Evolutionary conservation across 2,888 invertebrate genomes (phyloP), one percentile per base, ranked within the genome.

Genomic region (Dryomyza anilis): DNA sequence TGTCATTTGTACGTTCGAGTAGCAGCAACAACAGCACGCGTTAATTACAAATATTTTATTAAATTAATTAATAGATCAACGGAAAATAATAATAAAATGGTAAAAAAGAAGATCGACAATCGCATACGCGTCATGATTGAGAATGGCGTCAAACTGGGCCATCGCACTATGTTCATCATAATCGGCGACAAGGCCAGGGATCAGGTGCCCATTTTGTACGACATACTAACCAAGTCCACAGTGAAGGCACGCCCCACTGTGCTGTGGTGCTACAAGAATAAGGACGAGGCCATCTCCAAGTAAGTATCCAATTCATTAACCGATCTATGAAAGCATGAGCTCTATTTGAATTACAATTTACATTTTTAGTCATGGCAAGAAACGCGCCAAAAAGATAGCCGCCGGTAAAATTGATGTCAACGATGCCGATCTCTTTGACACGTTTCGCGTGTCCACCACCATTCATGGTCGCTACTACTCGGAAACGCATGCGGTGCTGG

Each of bases 181-280:
- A 94, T 98, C 39, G 99, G 98, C 2, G 96, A 98, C 79, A 97
- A 97, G 85, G 93, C 93, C 19, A 88, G 92, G 81, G 98, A 99
- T 85, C 98, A 98, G 87, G 94, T 98, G 14, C 96, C 97, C 5
- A 94, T 98, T 80, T 85, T 99, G 3, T 98, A 99, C 86, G 98
- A 99, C 79, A 97, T 99, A 90, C 85, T 99, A 50, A 91, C 96
- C 0, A 99, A 99, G 85, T 93, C 98, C 1, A 90, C 91, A 57
- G 92, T 98, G 0, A 95, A 95, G 84, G 90, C 96, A 0, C 87
- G 98, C 45, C 98, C 98, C 0, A 91, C 92, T 48, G 96, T 99
- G 1, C 84, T 99, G 10, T 99, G 99, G 99, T 99, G 99, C 81
- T 99, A 99, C 83, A 99, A 99, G 87, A 98, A 89, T 73, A 88